These are phyloP conservation scores for Irena cyanogastra DNA, from an alignment of 2,113 vertebrate species.

Conservation along the genomic window DNA sequence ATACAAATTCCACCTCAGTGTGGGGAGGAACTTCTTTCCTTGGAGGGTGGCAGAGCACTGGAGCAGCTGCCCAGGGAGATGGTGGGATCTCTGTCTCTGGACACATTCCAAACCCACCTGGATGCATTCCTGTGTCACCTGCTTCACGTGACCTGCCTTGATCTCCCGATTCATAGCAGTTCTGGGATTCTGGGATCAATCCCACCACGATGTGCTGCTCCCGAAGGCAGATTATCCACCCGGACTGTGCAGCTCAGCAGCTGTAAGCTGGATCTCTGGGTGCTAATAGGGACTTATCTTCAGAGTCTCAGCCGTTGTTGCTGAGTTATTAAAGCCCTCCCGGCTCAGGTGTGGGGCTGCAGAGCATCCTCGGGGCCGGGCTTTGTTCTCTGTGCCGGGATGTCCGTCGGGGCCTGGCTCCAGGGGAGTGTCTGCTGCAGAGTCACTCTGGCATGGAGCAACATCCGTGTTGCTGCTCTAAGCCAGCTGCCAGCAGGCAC, in stretches of 20 bases:
- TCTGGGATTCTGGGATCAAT: not conserved
- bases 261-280: not conserved
- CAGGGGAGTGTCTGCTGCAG: not conserved
- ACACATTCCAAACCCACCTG: not conserved
- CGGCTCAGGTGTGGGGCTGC: not conserved
- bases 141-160: not conserved
- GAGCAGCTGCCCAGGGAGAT: not conserved
- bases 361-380: not conserved
- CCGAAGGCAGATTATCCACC: not conserved
- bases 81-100: not conserved
- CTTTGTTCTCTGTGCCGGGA: not conserved
- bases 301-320: not conserved
- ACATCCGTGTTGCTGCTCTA: accelerated
- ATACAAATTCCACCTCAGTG: accelerated
- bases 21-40: not conserved
- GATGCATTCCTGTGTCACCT: not conserved
- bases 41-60: not conserved
- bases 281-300: not conserved
- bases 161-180: accelerated
- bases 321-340: not conserved
- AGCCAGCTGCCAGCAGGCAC: accelerated
- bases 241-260: not conserved
- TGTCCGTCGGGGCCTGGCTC: not conserved
- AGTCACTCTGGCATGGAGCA: not conserved
- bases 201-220: not conserved